These are phyloP conservation scores for Catajapyx aquilonaris DNA, from an alignment of 1,140 invertebrate species.

Conservation along the genomic window DNA sequence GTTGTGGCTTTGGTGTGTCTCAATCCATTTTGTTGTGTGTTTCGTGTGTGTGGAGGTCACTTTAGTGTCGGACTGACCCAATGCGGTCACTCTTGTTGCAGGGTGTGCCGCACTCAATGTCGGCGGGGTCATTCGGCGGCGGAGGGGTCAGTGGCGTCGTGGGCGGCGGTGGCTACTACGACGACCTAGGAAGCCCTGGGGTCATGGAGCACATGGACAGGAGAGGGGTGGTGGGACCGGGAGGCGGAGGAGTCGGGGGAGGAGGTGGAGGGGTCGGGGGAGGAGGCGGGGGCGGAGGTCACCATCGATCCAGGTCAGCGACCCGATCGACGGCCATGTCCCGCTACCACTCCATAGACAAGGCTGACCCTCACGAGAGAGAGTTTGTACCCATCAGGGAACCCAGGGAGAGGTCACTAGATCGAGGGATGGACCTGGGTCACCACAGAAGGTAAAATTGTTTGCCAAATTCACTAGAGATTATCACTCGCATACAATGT, in stretches of 20 bases:
- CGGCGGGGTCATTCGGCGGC: neutral
- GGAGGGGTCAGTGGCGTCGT: too few species aligned
- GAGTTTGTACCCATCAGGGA: conserved; percentile 64
- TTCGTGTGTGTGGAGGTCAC: too few species aligned
- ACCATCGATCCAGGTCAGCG: conserved; percentile 32
- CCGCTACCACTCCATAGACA: conserved; percentile 55
- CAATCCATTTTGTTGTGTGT: too few species aligned
- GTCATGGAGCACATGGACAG: conserved; percentile 39
- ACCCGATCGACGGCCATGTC: conserved; percentile 26
- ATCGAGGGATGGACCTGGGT: conserved; percentile 19
- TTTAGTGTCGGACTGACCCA: too few species aligned
- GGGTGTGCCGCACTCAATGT: neutral
- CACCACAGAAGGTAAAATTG: too few species aligned
- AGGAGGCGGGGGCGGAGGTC: conserved; percentile 30
- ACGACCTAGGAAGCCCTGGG: conserved; percentile 44
- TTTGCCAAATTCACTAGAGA: too few species aligned
- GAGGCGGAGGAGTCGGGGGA: conserved; percentile 21
- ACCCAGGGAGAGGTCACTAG: conserved; percentile 36
- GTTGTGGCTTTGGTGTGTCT: too few species aligned
- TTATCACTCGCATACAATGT: too few species aligned
- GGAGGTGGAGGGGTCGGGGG: conserved; percentile 31
- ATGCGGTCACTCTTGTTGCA: too few species aligned
- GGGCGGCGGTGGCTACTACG: conserved; percentile 46
- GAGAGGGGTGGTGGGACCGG: conserved; percentile 27
- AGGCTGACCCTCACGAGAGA: conserved; percentile 41